Percentiles rank a stretch among this genome's conserved stretches.
Evolutionary conservation across 2,888 invertebrate genomes (phyloP).

Genomic region (Parascotia fuliginaria): DNA sequence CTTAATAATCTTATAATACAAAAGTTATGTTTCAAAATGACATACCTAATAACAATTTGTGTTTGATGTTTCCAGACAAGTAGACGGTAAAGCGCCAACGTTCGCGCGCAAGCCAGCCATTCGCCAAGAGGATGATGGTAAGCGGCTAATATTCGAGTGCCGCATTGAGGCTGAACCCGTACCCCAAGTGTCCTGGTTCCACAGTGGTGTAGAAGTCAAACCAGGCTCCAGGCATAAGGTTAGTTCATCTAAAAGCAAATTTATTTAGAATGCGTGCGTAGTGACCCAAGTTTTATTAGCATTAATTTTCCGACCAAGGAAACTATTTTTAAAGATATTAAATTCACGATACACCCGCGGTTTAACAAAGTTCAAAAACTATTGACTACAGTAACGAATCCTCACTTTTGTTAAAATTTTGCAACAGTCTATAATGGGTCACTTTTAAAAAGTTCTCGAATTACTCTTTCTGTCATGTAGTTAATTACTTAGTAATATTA

Average conservation of each 20-base stretch:
- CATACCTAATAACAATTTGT: background rate
- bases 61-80: slow-evolving; percentile 89
- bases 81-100: slow-evolving; percentile 98
- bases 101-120: slow-evolving; percentile 99
- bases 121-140: slow-evolving; percentile 98
- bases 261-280: no score
- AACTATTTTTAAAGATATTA: no score
- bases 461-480: no score
- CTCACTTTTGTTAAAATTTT: background rate
- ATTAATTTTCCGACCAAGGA: no score
- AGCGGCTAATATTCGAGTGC: slow-evolving; percentile 96
- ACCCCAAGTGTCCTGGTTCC: slow-evolving; percentile 95
- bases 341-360: no score
- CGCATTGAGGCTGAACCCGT: slow-evolving; percentile 97
- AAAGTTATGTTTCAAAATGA: background rate
- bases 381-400: background rate
- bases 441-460: no score
- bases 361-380: background rate
- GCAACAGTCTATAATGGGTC: no score
- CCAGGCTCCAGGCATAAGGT: slow-evolving; percentile 96
- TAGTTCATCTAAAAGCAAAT: slow-evolving; percentile 20
- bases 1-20: no score
- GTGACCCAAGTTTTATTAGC: no score
- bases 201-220: slow-evolving; percentile 92
- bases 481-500: no score